Evolutionary conservation across 64 coral and sea anemone genomes (phyloP).

Genomic region (Stichodactyla mertensii): DNA sequence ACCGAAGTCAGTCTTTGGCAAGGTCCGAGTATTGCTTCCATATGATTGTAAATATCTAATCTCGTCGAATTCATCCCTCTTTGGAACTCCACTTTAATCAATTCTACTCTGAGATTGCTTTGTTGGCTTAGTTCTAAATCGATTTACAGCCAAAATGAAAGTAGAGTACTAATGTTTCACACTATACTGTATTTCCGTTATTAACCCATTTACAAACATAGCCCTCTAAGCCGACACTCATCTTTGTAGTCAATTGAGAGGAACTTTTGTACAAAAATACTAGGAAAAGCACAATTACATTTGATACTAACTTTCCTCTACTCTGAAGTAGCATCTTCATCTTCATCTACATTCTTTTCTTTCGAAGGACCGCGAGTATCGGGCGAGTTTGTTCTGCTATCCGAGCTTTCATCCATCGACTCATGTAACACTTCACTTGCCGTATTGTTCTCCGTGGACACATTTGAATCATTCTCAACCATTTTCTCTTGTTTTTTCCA

Average conservation of each 20-base stretch:
- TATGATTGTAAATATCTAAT: neutral
- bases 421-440: neutral
- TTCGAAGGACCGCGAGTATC: neutral
- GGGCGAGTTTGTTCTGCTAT: neutral
- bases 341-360: neutral
- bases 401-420: conserved; percentile 3
- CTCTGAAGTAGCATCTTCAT: neutral
- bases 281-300: neutral
- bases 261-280: neutral
- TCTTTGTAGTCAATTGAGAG: neutral
- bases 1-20: neutral
- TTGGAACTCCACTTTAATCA: neutral
- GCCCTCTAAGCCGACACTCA: neutral
- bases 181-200: neutral
- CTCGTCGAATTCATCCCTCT: neutral
- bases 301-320: conserved; percentile 8
- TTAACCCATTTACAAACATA: conserved; percentile 12
- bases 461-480: conserved; percentile 40
- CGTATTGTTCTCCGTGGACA: conserved; percentile 26
- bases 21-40: neutral
- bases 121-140: neutral
- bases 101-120: neutral
- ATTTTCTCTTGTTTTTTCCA: conserved; percentile 96
- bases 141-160: conserved; percentile 2
- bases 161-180: neutral